Evolutionary conservation across 1,140 invertebrate species (phyloP).

Genomic region (Hycleus cichorii): DNA sequence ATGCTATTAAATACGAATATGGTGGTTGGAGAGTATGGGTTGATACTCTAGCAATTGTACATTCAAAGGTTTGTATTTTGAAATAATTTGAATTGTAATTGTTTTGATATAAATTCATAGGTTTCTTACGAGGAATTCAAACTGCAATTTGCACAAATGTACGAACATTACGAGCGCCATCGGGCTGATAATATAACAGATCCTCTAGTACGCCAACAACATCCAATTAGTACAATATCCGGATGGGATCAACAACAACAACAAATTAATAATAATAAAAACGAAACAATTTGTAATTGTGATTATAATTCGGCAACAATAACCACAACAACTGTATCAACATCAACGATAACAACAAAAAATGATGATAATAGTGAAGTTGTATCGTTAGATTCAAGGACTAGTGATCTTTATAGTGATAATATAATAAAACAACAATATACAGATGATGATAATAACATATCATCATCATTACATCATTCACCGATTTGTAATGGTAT

Average conservation of each 20-base stretch:
- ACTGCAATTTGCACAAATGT: constrained; percentile 92
- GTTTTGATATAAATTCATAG: constrained; percentile 31
- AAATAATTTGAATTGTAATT: background rate
- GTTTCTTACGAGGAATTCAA: constrained; percentile 97
- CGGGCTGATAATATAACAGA: constrained; percentile 91
- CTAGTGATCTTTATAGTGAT: constrained; percentile 48
- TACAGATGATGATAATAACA: constrained; percentile 20
- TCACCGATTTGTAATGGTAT: constrained; percentile 38
- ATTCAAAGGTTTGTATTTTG: constrained; percentile 71
- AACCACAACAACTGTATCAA: too few species aligned
- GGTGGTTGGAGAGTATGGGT: constrained; percentile 99
- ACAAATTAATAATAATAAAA: constrained; percentile 45
- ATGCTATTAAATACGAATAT: constrained; percentile 98
- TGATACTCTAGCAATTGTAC: constrained; percentile 97
- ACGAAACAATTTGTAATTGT: constrained; percentile 47
- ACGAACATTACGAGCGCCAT: constrained; percentile 92
- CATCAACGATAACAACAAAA: constrained; percentile 26
- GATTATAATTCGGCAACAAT: constrained; percentile 46
- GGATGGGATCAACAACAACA: constrained; percentile 72
- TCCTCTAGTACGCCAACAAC: constrained; percentile 80
- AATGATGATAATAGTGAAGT: constrained; percentile 45
- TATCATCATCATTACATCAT: constrained; percentile 13
- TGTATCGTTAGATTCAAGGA: constrained; percentile 46
- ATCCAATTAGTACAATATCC: constrained; percentile 92
- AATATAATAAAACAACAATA: constrained; percentile 44